Conservation (phyloP, 1,140 invertebrate species). For the Drosophila parvula region DNA sequence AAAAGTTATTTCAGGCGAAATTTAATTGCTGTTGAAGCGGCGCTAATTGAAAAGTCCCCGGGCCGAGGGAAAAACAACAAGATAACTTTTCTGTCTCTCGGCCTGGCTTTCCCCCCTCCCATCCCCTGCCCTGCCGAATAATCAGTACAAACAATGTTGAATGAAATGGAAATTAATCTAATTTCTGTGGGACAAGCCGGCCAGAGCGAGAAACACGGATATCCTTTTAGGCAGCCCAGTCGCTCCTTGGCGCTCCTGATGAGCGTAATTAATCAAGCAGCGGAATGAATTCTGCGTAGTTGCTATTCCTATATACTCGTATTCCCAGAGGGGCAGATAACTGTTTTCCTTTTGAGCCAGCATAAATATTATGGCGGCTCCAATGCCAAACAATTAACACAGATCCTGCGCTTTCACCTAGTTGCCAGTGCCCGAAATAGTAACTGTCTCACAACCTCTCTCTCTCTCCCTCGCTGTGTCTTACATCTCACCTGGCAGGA, state of each 20-base stretch:
- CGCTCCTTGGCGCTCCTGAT: slow-evolving; percentile 4
- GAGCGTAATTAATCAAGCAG: slow-evolving; percentile 50
- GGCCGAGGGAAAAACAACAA: slow-evolving; percentile 27
- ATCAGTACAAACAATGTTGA: slow-evolving; percentile 53
- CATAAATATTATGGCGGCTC: slow-evolving; percentile 40
- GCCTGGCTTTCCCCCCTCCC: slow-evolving; percentile 14
- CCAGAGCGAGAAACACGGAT: slow-evolving; percentile 24
- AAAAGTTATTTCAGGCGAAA: slow-evolving; percentile 33
- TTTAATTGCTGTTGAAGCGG: slow-evolving; percentile 38
- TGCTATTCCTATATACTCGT: neutral
- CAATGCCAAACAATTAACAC: slow-evolving; percentile 50
- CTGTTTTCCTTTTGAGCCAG: slow-evolving; percentile 14
- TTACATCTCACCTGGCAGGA: slow-evolving; percentile 10
- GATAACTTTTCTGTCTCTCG: slow-evolving; percentile 16
- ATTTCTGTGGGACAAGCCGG: slow-evolving; percentile 39
- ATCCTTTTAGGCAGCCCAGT: slow-evolving; percentile 36
- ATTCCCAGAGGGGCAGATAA: slow-evolving; percentile 7
- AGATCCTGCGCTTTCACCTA: slow-evolving; percentile 42
- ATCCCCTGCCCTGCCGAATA: slow-evolving; percentile 4
- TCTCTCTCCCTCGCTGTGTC: too few relatives aligned
- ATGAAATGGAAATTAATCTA: slow-evolving; percentile 66
- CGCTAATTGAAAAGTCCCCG: slow-evolving; percentile 37
- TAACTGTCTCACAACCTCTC: neutral
- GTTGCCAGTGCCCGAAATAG: slow-evolving; percentile 30
- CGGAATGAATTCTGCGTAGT: slow-evolving; percentile 1